These are phyloP conservation scores for Hypsibius dujardini DNA, from an alignment of 1,140 invertebrate genomes.

Conservation along the genomic window DNA sequence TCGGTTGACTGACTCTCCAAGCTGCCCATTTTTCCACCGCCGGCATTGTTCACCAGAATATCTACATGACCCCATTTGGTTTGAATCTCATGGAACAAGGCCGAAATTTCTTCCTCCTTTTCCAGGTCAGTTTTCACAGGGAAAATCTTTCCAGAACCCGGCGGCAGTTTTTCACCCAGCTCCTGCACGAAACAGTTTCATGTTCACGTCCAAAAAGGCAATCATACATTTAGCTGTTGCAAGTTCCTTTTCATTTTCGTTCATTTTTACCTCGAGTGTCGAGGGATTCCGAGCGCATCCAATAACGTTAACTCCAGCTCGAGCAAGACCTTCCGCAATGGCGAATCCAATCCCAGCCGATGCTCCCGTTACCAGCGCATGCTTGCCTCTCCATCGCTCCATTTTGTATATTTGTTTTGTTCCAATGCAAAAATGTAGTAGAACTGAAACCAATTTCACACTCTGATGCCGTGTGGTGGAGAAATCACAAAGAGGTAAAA, in stretches of 20 bases:
- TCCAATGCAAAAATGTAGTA: too few species aligned
- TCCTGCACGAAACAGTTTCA: too few species aligned
- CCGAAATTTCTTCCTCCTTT: constrained; percentile 44
- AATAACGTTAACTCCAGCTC: constrained; percentile 45
- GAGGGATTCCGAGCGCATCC: constrained; percentile 47
- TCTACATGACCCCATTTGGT: constrained; percentile 44
- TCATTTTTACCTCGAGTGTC: constrained; percentile 36
- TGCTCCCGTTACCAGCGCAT: constrained; percentile 53
- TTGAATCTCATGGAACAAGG: constrained; percentile 45
- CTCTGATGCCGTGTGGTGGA: too few species aligned
- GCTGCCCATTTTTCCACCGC: constrained; percentile 24
- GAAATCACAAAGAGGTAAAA: too few species aligned
- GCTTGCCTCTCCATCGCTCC: constrained; percentile 46
- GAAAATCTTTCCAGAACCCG: too few species aligned
- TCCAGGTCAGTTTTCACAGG: constrained; percentile 38
- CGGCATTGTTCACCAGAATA: constrained; percentile 56
- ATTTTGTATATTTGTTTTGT: constrained; percentile 30
- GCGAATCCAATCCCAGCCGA: constrained; percentile 49
- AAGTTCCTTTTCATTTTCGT: too few species aligned
- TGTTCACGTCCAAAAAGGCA: too few species aligned
- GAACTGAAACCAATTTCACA: too few species aligned
- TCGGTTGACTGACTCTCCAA: neutral
- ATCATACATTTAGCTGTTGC: too few species aligned
- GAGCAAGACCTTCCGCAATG: constrained; percentile 37
- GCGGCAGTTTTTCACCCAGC: too few species aligned